phyloP scores from a whole-genome alignment of 2,113 vertebrate genomes.

The Sphaerodactylus townsendi region DNA sequence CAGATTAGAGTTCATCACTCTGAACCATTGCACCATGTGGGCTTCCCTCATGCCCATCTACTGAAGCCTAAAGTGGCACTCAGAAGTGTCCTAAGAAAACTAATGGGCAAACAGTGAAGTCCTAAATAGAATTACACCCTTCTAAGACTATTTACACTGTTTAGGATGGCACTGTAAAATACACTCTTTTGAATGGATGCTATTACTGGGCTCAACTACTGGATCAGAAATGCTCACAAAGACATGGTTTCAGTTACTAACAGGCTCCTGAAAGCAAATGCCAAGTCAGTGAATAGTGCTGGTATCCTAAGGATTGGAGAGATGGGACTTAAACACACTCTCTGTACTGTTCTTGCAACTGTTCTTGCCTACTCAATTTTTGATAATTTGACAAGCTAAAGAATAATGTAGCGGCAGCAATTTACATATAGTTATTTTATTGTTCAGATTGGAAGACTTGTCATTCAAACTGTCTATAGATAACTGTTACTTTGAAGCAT shows the following conservation, averaged over 20 bases:
- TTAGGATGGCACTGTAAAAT: too few species aligned
- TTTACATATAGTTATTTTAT: slow-evolving; percentile 23
- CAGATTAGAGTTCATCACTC: too few species aligned
- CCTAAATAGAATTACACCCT: too few species aligned
- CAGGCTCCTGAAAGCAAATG: neutral
- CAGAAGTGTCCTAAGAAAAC: neutral
- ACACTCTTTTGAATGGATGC: too few species aligned
- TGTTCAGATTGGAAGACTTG: neutral
- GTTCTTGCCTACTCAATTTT: slow-evolving; percentile 24
- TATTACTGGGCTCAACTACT: neutral
- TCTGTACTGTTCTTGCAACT: slow-evolving; percentile 38
- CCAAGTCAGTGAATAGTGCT: neutral
- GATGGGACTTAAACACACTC: neutral
- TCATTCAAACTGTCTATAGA: slow-evolving; percentile 10
- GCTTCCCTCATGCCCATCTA: neutral
- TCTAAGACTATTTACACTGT: neutral
- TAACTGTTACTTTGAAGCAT: neutral
- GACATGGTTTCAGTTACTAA: neutral
- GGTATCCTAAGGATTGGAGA: neutral
- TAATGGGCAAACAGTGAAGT: too few species aligned
- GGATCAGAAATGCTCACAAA: neutral
- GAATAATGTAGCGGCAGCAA: slow-evolving; percentile 31
- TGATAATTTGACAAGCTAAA: slow-evolving; percentile 31
- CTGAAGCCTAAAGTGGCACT: rapidly evolving
- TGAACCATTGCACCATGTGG: too few species aligned